phyloP scores from a whole-genome alignment of 1,140 invertebrate genomes.

The Polyergus mexicanus region DNA sequence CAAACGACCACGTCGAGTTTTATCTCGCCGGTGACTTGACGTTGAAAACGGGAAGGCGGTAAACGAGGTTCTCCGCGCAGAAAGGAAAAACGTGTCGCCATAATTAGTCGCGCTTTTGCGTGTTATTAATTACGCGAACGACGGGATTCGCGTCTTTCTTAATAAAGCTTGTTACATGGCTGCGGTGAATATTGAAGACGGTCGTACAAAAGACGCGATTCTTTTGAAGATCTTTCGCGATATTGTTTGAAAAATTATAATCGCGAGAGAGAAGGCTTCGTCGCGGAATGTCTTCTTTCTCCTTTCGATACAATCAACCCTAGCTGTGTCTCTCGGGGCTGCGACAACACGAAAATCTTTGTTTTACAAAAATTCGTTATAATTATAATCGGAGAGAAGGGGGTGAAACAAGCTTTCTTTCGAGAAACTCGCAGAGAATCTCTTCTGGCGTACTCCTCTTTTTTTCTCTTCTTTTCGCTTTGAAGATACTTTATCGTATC shows the following conservation, averaged over 20 bases:
- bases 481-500: slow-evolving; percentile 59
- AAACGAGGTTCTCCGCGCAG: slow-evolving; percentile 39
- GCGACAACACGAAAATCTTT: slow-evolving; percentile 32
- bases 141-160: slow-evolving; percentile 13
- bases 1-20: slow-evolving; percentile 51
- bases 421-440: slow-evolving; percentile 25
- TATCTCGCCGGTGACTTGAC: slow-evolving; percentile 27
- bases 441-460: slow-evolving; percentile 5
- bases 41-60: slow-evolving; percentile 18
- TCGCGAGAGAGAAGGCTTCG: neutral
- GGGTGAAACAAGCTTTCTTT: slow-evolving; percentile 32
- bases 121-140: slow-evolving; percentile 52
- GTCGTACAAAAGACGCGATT: neutral
- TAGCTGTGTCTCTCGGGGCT: neutral
- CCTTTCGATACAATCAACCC: neutral
- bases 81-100: slow-evolving; percentile 48
- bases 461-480: slow-evolving; percentile 46
- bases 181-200: slow-evolving; percentile 4
- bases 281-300: neutral
- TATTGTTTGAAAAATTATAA: slow-evolving; percentile 28
- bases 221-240: neutral
- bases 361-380: slow-evolving; percentile 36
- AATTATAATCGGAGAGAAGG: slow-evolving; percentile 45
- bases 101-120: slow-evolving; percentile 62
- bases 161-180: slow-evolving; percentile 29